phyloP scores from a whole-genome alignment of 2,797 vertebrate species.

The Myiothlypis chrysogaster region DNA sequence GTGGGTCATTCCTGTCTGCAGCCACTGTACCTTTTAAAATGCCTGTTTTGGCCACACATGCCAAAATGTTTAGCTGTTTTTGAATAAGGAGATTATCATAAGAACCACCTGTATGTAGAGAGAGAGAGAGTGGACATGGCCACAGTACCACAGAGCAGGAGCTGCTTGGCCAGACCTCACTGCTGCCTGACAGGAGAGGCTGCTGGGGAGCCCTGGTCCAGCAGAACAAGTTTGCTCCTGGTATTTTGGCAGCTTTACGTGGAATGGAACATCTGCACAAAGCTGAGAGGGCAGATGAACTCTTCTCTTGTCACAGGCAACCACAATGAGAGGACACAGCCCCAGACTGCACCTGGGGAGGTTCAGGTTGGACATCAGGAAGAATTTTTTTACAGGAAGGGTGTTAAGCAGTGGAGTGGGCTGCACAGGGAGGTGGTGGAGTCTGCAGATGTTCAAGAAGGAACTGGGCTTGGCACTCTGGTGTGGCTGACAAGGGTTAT shows the following conservation, averaged over 20 bases:
- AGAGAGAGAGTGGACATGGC: fast-evolving
- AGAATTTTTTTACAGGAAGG: neutral
- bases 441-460: neutral
- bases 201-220: neutral
- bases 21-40: neutral
- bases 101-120: neutral
- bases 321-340: neutral
- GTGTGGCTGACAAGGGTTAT: neutral
- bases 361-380: neutral
- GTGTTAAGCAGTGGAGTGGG: neutral
- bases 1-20: neutral
- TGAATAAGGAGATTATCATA: neutral
- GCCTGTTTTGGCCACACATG: fast-evolving
- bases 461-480: neutral
- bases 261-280: neutral
- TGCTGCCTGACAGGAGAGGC: neutral
- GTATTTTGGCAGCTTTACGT: neutral
- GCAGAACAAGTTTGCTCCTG: neutral
- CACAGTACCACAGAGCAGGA: neutral
- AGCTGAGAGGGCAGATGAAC: neutral
- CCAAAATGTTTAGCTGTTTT: neutral
- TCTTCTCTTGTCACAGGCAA: neutral
- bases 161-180: neutral
- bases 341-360: too few relatives aligned
- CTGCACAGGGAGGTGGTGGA: neutral